Evolutionary conservation across 2,888 invertebrate genomes (phyloP).

Genomic region (Microctonus aethiopoides): DNA sequence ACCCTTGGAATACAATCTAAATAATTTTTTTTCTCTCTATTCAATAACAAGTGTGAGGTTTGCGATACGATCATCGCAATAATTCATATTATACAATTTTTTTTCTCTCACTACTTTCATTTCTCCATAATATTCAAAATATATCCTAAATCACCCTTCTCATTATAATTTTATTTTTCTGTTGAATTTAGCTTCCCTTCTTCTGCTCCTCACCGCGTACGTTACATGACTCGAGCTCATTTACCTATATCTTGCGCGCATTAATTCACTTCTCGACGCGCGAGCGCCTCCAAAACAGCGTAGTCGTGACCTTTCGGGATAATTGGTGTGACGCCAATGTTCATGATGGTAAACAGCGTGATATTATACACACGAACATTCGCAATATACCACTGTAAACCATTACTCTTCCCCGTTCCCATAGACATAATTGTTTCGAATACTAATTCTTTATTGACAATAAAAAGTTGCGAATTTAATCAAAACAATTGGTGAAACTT

Average conservation of each 20-base stretch:
- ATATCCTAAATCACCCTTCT: background rate
- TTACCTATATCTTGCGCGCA: constrained; percentile 20
- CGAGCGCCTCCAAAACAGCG: constrained; percentile 52
- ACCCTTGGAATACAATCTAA: constrained; percentile 10
- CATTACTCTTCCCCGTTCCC: background rate
- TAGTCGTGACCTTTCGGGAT: constrained; percentile 54
- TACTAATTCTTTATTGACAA: background rate
- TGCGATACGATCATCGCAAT: background rate
- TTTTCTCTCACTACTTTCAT: background rate
- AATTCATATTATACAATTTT: constrained; percentile 11
- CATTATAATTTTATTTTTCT: constrained; percentile 34
- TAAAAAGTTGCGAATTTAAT: background rate
- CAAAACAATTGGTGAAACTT: background rate
- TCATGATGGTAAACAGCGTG: constrained; percentile 42
- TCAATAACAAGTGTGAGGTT: too few relatives aligned
- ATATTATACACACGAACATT: constrained; percentile 9
- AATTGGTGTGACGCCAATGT: constrained; percentile 56
- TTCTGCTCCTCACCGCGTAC: constrained; percentile 15
- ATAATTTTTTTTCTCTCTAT: constrained; percentile 6
- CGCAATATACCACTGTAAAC: background rate
- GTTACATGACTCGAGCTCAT: constrained; percentile 7
- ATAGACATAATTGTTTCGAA: background rate
- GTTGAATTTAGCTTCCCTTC: background rate
- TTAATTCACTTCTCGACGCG: constrained; percentile 53
- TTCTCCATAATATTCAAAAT: background rate